Conservation (phyloP, 2,888 invertebrate genomes). For the Chelonus formosanus region DNA sequence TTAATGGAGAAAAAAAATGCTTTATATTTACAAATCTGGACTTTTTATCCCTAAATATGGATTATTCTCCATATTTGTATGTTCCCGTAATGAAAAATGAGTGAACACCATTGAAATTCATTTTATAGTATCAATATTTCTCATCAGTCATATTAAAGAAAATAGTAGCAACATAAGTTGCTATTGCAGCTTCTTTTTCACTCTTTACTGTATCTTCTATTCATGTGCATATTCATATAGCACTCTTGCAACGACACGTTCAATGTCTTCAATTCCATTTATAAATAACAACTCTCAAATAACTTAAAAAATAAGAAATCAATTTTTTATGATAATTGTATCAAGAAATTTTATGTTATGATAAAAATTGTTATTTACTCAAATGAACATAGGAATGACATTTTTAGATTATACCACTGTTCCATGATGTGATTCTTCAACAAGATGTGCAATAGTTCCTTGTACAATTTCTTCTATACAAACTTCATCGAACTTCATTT, state of each 20-base stretch:
- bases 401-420: slow-evolving; percentile 90
- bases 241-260: slow-evolving; percentile 96
- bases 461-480: slow-evolving; percentile 99
- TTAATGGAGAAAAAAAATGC: no score
- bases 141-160: slow-evolving; percentile 98
- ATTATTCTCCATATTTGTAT: slow-evolving; percentile 87
- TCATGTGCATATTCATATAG: slow-evolving; percentile 96
- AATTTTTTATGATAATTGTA: slow-evolving; percentile 10
- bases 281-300: slow-evolving; percentile 78
- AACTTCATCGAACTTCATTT: slow-evolving; percentile 88
- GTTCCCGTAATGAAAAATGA: slow-evolving; percentile 93
- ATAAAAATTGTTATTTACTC: no score
- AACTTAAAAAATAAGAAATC: no score
- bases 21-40: slow-evolving; percentile 84
- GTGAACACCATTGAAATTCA: slow-evolving; percentile 94
- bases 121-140: slow-evolving; percentile 97
- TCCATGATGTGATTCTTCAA: slow-evolving; percentile 91
- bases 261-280: slow-evolving; percentile 97
- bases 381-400: slow-evolving; percentile 95
- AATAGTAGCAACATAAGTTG: slow-evolving; percentile 97
- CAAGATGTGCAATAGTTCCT: slow-evolving; percentile 98
- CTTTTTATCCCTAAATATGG: slow-evolving; percentile 83
- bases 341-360: no score
- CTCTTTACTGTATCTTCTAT: slow-evolving; percentile 98
- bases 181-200: slow-evolving; percentile 96